Conservation (phyloP, 2,888 invertebrate genomes). For the Melikaiella ostensackeni region DNA sequence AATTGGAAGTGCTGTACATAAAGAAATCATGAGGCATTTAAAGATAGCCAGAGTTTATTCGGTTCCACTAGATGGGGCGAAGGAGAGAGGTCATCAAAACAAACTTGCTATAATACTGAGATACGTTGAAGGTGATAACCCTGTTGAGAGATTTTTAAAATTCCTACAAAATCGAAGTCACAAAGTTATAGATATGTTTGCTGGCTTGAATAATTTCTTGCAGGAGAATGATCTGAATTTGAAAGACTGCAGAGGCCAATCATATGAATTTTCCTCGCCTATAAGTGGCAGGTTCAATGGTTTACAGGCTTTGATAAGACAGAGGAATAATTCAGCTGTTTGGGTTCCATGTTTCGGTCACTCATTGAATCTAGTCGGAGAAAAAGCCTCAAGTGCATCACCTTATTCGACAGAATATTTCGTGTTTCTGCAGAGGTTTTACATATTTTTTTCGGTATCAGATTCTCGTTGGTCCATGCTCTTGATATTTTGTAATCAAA, state of each 20-base stretch:
- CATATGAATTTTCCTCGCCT: conserved; percentile 55
- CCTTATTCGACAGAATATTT: conserved; percentile 24
- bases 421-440: conserved; percentile 38
- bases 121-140: conserved; percentile 42
- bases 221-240: conserved; percentile 48
- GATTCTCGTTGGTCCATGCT: no score
- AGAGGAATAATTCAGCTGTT: conserved; percentile 44
- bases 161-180: conserved; percentile 44
- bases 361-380: conserved; percentile 42
- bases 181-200: conserved; percentile 39
- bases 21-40: no score
- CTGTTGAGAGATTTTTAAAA: conserved; percentile 44
- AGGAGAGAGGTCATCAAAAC: conserved; percentile 45
- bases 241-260: conserved; percentile 54
- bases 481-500: no score
- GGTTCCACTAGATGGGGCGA: no score
- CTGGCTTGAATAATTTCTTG: conserved; percentile 42
- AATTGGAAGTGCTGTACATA: no score
- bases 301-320: conserved; percentile 45
- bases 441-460: conserved; percentile 44
- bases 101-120: conserved; percentile 49
- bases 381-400: no score
- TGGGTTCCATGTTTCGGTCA: conserved; percentile 45
- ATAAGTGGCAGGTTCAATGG: conserved; percentile 54
- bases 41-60: no score